A percentile compares a stretch with the other conserved stretches of the same genome.
Evolutionary conservation across 2,113 vertebrate genomes (phyloP).

Genomic region (Lepidothrix coronata): DNA sequence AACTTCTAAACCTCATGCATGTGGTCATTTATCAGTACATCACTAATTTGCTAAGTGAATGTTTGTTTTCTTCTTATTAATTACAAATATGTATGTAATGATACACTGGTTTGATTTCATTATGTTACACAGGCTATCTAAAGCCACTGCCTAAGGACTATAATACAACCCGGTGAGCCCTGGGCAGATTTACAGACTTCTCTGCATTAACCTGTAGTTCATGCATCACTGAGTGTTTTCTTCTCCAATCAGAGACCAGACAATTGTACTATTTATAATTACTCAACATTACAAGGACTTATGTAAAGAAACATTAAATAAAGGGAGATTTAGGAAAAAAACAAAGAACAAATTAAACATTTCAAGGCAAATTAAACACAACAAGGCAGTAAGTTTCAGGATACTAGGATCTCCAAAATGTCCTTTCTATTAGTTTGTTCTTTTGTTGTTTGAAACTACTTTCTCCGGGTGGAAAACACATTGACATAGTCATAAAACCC

Average conservation of each 20-base stretch:
- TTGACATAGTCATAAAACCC: not conserved
- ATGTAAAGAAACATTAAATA: conserved; percentile 31
- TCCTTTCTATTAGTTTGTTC: not conserved
- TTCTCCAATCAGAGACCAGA: conserved; percentile 54
- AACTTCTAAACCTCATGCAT: not conserved
- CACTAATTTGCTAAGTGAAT: not conserved
- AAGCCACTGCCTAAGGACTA: not conserved
- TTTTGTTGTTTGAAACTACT: not conserved
- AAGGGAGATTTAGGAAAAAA: conserved; percentile 49
- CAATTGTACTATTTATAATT: conserved; percentile 55
- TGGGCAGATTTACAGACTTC: conserved; percentile 34
- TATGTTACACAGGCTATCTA: not conserved
- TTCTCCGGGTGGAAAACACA: not conserved
- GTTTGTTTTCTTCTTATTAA: conserved; percentile 35
- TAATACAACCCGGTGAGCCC: conserved; percentile 22
- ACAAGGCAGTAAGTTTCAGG: not conserved
- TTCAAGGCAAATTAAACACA: not conserved
- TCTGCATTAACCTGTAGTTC: conserved; percentile 50
- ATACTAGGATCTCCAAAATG: not conserved
- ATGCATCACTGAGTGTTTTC: conserved; percentile 12
- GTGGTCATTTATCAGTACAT: not conserved
- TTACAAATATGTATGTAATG: conserved; percentile 30
- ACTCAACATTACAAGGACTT: conserved; percentile 30
- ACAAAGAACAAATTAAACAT: not conserved
- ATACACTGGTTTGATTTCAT: conserved; percentile 38